Conservation (phyloP, 2,888 invertebrate genomes). For the Bhutanitis thaidina region DNA sequence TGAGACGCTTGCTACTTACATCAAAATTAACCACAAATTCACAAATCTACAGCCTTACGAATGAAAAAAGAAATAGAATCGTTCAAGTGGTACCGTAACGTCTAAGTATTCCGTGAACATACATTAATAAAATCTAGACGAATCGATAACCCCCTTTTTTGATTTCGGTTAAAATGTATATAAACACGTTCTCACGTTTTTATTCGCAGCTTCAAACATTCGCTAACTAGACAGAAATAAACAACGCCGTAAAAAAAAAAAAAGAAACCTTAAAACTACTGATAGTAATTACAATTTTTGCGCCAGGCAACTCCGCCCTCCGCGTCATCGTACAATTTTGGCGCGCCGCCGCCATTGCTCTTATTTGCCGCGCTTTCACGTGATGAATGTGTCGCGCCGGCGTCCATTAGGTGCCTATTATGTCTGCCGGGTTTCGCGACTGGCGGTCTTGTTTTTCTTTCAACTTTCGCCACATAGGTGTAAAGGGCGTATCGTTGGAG, state of each 20-base stretch:
- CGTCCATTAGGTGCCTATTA: constrained; percentile 70
- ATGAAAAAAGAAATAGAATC: no score
- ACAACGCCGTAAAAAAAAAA: not conserved
- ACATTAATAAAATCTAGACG: no score
- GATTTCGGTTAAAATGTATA: no score
- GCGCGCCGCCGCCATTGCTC: constrained; percentile 38
- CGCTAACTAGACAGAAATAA: constrained; percentile 1
- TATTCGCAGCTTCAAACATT: not conserved
- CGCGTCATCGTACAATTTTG: constrained; percentile 31
- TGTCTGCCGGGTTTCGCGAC: constrained; percentile 47
- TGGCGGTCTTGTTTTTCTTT: constrained; percentile 29
- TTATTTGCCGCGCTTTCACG: constrained; percentile 49
- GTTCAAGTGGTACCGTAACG: no score
- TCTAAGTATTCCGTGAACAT: no score
- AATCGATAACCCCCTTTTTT: no score
- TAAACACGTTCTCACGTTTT: no score
- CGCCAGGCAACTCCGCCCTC: constrained; percentile 23
- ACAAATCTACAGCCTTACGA: no score
- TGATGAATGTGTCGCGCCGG: constrained; percentile 55
- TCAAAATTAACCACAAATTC: no score
- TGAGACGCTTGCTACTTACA: no score
- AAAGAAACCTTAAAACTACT: constrained; percentile 1
- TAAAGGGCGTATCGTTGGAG: constrained; percentile 15
- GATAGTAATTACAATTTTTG: constrained; percentile 12
- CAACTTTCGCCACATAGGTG: constrained; percentile 23